Conservation (phyloP, 2,797 vertebrate genomes). For the Fistularia commersonii region DNA sequence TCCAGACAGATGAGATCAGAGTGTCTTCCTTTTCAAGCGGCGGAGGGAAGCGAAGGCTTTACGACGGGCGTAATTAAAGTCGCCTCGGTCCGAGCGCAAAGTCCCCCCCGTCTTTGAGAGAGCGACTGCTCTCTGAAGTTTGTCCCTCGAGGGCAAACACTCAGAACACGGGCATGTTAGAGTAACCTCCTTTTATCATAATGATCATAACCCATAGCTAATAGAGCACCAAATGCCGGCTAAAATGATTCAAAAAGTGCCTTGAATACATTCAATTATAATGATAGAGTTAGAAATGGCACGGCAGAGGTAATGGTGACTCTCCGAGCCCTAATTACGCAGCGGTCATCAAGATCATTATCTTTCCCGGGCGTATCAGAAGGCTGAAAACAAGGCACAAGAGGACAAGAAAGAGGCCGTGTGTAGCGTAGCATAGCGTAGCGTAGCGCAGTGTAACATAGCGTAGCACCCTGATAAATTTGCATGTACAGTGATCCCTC, state of each 20-base stretch:
- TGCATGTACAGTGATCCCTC: no score
- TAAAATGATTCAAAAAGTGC: slow-evolving; percentile 60
- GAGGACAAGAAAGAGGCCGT: slow-evolving; percentile 16
- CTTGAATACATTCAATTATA: slow-evolving; percentile 65
- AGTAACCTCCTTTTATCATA: slow-evolving; percentile 66
- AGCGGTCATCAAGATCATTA: slow-evolving; percentile 66
- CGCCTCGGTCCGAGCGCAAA: slow-evolving; percentile 52
- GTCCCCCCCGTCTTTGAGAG: slow-evolving; percentile 55
- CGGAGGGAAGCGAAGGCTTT: slow-evolving; percentile 43
- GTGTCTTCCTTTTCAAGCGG: slow-evolving; percentile 42
- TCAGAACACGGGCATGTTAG: slow-evolving; percentile 52
- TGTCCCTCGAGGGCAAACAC: slow-evolving; percentile 45
- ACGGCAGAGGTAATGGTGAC: slow-evolving; percentile 36
- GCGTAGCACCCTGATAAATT: no score
- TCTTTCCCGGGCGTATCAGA: slow-evolving; percentile 48
- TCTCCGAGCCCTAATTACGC: slow-evolving; percentile 59
- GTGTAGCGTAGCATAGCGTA: no score
- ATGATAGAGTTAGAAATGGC: slow-evolving; percentile 48
- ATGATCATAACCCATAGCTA: slow-evolving; percentile 64
- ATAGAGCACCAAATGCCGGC: slow-evolving; percentile 63
- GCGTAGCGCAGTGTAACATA: no score
- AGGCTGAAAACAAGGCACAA: slow-evolving; percentile 49
- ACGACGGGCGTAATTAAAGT: slow-evolving; percentile 66
- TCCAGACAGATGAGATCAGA: slow-evolving; percentile 67
- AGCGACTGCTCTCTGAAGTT: slow-evolving; percentile 60